Conservation (phyloP, 2,888 invertebrate genomes). For the Eurytoma adleriae region DNA sequence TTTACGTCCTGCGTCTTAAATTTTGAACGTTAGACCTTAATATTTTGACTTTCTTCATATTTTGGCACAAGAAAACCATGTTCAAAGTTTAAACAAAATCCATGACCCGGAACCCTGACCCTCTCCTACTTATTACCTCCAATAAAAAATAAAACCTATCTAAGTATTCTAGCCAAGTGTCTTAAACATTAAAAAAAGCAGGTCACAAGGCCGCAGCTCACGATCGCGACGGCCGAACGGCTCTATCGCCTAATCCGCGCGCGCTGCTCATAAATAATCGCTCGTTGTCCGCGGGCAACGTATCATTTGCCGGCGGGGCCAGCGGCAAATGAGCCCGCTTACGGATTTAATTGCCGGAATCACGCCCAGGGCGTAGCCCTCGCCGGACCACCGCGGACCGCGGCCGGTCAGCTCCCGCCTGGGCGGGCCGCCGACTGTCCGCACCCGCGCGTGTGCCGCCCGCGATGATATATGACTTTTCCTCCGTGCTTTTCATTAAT, state of each 20-base stretch:
- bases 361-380: slow-evolving; percentile 73
- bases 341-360: slow-evolving; percentile 74
- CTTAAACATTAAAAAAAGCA: too few relatives aligned
- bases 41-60: too few relatives aligned
- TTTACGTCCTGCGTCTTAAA: too few relatives aligned
- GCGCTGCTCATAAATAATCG: slow-evolving; percentile 70
- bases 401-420: slow-evolving; percentile 38
- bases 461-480: slow-evolving; percentile 47
- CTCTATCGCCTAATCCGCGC: slow-evolving; percentile 53
- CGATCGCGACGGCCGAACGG: background rate
- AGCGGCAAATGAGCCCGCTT: slow-evolving; percentile 73
- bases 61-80: too few relatives aligned
- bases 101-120: too few relatives aligned
- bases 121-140: too few relatives aligned
- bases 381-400: slow-evolving; percentile 29
- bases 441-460: background rate
- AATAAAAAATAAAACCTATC: too few relatives aligned
- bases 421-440: slow-evolving; percentile 17
- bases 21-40: too few relatives aligned
- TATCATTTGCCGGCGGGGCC: slow-evolving; percentile 70
- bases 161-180: too few relatives aligned
- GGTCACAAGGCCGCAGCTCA: too few relatives aligned
- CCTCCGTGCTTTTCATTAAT: slow-evolving; percentile 46
- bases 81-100: too few relatives aligned
- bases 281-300: slow-evolving; percentile 67